Evolutionary conservation across 2,113 vertebrate genomes (phyloP), one percentile per base, ranked within the genome.

Genomic region (Antechinus flavipes): DNA sequence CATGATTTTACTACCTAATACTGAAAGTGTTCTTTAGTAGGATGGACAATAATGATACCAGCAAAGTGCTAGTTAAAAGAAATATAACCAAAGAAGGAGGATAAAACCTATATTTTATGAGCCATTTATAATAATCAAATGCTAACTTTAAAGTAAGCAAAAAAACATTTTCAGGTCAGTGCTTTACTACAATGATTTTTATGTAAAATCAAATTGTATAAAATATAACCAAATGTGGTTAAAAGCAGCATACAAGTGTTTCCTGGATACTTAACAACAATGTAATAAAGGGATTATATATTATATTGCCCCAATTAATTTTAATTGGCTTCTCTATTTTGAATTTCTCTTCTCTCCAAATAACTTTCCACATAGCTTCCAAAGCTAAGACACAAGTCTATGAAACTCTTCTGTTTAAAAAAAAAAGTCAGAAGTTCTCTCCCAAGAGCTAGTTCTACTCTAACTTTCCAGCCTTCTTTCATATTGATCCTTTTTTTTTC

Each of bases 1-100:
- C 19, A 23, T 42, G 19, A 84, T 76, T 84, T 84, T 42, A 84
- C 68, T 84, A 42, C 35, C 14, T 58, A 90, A 94, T 56, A 46
- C 12, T 90, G 42, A 91, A 30, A 35, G 1, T 6, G 49, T 90
- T 49, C 53, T 97, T 94, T 35, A 2, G n/a, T 30, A 94, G 93
- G 47, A 94, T 12, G 76, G 68, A 54, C 68, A 92, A 55, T 58
- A 93, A 46, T 1, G 2, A 95, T 46, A 24, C 49, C 54, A 16
- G 91, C 46, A 94, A 96, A 89, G 5, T 92, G 54, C 49, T 93
- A 84, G n/a, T 84, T 84, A 49, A 56, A 58, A 93, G 61, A 93
- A 94, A 92, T 90, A 53, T 0, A 54, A 16, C 89, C 47, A 61
- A 90, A 91, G 26, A 91, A 89, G 22, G 76, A 89, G 25, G 12